A percentile compares a stretch with the other conserved stretches of the same genome.
These are phyloP conservation scores for Oscheius sp. DNA, from an alignment of 2,888 invertebrate genomes.

Conservation along the genomic window DNA sequence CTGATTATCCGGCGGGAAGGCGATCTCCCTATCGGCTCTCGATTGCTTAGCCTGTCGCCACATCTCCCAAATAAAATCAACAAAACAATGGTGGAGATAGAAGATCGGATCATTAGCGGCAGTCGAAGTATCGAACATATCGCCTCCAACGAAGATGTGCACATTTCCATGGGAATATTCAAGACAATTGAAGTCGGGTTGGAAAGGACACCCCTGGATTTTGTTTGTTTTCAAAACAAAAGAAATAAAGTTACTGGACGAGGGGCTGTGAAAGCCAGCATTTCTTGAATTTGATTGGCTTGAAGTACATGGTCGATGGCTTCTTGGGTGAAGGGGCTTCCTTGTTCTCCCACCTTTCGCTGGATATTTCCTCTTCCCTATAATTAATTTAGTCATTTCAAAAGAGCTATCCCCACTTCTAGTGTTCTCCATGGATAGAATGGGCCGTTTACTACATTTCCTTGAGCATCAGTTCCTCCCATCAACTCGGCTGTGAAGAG, in stretches of 20 bases:
- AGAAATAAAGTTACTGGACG: conserved; percentile 33
- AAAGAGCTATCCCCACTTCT: conserved; percentile 28
- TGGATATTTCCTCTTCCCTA: conserved; percentile 44
- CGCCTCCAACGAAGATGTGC: conserved; percentile 62
- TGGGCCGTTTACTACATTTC: conserved; percentile 50
- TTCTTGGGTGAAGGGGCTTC: conserved; percentile 38
- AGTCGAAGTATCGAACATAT: conserved; percentile 57
- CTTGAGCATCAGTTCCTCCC: conserved; percentile 46
- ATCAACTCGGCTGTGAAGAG: conserved; percentile 23
- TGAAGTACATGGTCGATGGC: conserved; percentile 54
- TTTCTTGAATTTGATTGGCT: conserved; percentile 57
- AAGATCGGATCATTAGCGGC: conserved; percentile 71
- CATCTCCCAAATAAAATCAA: conserved; percentile 70
- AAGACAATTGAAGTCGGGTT: conserved; percentile 54
- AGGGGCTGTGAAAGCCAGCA: conserved; percentile 63
- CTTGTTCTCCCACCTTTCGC: conserved; percentile 52
- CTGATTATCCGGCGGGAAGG: conserved; percentile 56
- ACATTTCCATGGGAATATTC: conserved; percentile 63
- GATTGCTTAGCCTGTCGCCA: conserved; percentile 47
- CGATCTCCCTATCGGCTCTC: conserved; percentile 41
- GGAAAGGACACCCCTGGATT: conserved; percentile 49
- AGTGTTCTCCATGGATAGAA: conserved; percentile 59
- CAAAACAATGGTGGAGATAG: conserved; percentile 70
- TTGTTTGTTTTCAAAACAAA: neutral
- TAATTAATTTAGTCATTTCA: neutral